phyloP scores from a whole-genome alignment of 2,888 invertebrate species.

The Pyrocoelia pectoralis region DNA sequence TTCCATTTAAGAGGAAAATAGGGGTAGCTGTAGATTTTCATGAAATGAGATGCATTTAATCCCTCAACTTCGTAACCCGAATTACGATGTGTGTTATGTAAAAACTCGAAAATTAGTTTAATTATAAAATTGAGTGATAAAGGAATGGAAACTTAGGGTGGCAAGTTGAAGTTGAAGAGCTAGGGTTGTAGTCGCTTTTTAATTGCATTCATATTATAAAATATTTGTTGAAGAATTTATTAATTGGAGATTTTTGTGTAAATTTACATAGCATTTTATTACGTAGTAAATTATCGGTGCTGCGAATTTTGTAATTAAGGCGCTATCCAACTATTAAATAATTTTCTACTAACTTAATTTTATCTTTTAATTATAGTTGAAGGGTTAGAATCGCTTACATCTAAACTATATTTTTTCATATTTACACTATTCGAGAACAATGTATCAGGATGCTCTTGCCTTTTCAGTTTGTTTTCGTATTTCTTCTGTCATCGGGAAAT shows the following conservation, averaged over 20 bases:
- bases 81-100: no score
- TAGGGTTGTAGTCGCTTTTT: neutral
- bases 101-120: constrained; percentile 19
- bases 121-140: constrained; percentile 22
- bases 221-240: constrained; percentile 14
- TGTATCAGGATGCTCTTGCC: neutral
- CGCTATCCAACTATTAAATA: neutral
- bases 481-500: constrained; percentile 1
- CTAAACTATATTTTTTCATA: neutral
- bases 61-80: no score
- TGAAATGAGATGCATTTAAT: constrained; percentile 1
- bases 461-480: constrained; percentile 10
- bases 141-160: neutral
- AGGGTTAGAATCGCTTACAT: neutral
- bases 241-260: constrained; percentile 7
- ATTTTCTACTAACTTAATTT: neutral
- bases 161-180: neutral
- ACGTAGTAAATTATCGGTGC: neutral
- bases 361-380: neutral
- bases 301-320: neutral
- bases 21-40: constrained; percentile 13
- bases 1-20: constrained; percentile 13
- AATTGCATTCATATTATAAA: constrained; percentile 22
- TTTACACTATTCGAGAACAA: neutral
- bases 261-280: neutral